These are phyloP conservation scores for Gulo gulo DNA, from an alignment of 2,113 vertebrate genomes.

Conservation along the genomic window DNA sequence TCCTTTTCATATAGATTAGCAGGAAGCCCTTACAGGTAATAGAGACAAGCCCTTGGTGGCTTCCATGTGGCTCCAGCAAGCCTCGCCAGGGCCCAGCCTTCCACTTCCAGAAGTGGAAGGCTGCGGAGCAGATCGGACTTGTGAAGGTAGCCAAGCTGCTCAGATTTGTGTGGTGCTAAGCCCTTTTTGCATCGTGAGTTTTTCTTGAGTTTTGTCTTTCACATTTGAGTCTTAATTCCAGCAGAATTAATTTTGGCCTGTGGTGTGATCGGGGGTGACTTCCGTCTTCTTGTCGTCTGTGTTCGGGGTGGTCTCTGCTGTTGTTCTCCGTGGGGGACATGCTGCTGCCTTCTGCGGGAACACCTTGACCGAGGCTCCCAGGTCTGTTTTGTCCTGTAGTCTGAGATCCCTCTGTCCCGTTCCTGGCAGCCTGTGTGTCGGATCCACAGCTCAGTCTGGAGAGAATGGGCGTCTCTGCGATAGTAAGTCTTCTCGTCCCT, in stretches of 20 bases:
- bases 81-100: neutral
- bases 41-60: neutral
- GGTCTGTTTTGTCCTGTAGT: neutral
- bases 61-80: accelerated
- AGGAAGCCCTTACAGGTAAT: neutral
- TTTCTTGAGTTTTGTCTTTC: neutral
- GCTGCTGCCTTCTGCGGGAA: neutral
- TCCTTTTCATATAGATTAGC: no score
- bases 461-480: accelerated
- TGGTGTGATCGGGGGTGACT: no score
- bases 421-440: accelerated
- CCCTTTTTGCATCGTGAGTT: neutral
- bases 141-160: accelerated
- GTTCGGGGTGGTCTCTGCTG: accelerated
- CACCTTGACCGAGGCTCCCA: no score
- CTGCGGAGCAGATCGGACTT: accelerated
- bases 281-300: accelerated
- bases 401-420: neutral
- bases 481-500: neutral
- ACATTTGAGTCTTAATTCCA: neutral
- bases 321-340: neutral
- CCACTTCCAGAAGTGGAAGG: no score
- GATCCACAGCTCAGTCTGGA: accelerated
- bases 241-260: no score
- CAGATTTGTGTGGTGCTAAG: accelerated